These are phyloP conservation scores for Jordanella pulchra DNA, from an alignment of 2,797 vertebrate species.

Conservation along the genomic window DNA sequence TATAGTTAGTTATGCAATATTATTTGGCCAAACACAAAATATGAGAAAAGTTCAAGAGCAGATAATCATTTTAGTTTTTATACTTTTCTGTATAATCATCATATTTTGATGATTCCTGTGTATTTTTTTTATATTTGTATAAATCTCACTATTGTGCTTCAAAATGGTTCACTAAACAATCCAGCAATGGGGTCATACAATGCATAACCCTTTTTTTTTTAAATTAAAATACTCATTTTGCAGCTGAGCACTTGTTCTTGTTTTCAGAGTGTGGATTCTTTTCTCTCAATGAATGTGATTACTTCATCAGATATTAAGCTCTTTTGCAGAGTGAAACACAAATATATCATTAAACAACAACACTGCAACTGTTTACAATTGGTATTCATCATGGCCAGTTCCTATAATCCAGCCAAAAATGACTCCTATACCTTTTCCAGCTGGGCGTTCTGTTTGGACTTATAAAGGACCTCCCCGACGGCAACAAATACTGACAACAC, in stretches of 20 bases:
- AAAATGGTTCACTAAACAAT: not conserved
- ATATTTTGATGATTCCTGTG: too few species aligned
- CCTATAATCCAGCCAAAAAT: not conserved
- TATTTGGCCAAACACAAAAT: too few species aligned
- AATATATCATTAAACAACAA: not conserved
- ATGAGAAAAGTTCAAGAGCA: too few species aligned
- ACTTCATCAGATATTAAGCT: not conserved
- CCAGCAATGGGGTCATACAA: not conserved
- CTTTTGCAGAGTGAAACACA: not conserved
- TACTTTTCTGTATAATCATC: too few species aligned
- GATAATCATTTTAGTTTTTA: too few species aligned
- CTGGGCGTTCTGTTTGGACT: constrained; percentile 96
- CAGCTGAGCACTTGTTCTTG: not conserved
- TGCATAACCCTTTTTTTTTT: not conserved
- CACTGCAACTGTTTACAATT: not conserved
- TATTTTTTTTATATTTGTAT: too few species aligned
- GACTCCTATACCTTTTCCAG: constrained; percentile 88
- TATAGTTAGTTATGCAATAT: too few species aligned
- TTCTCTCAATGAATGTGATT: not conserved
- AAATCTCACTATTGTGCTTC: not conserved
- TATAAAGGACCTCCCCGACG: constrained; percentile 96
- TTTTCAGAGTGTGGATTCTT: not conserved
- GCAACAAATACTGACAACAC: constrained; percentile 98
- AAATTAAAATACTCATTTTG: not conserved
- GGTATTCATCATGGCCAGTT: not conserved